Conservation (phyloP, 2,113 vertebrate genomes). For the Pristiophorus japonicus region DNA sequence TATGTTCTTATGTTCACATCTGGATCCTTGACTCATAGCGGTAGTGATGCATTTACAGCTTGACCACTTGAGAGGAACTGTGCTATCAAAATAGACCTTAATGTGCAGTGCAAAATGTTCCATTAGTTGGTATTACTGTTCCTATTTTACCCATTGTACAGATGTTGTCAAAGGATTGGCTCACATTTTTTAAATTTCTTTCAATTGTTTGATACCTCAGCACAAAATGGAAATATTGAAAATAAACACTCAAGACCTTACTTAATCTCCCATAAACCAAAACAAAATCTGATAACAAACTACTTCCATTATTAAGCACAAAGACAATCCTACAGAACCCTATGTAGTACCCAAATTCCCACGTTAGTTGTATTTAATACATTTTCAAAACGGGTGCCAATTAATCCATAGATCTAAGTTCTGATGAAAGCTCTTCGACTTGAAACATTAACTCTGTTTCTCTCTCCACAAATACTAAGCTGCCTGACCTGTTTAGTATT, state of each 20-base stretch:
- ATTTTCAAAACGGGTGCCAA: not conserved
- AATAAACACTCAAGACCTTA: not conserved
- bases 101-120: not conserved
- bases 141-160: not conserved
- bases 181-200: not conserved
- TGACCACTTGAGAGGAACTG: not conserved
- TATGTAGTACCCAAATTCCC: not conserved
- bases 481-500: no score
- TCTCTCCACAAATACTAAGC: no score
- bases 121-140: not conserved
- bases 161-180: not conserved
- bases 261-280: not conserved
- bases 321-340: not conserved
- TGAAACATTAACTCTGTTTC: no score
- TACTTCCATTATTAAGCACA: not conserved
- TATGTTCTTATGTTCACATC: no score
- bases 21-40: not conserved
- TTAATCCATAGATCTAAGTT: not conserved
- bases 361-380: not conserved
- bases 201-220: not conserved
- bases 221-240: not conserved
- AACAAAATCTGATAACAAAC: not conserved
- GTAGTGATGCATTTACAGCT: not conserved
- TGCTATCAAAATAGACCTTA: not conserved
- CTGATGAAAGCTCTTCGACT: no score